These are phyloP conservation scores for Aselliscus stoliczkanus DNA, from an alignment of 2,797 vertebrate genomes.

Conservation along the genomic window DNA sequence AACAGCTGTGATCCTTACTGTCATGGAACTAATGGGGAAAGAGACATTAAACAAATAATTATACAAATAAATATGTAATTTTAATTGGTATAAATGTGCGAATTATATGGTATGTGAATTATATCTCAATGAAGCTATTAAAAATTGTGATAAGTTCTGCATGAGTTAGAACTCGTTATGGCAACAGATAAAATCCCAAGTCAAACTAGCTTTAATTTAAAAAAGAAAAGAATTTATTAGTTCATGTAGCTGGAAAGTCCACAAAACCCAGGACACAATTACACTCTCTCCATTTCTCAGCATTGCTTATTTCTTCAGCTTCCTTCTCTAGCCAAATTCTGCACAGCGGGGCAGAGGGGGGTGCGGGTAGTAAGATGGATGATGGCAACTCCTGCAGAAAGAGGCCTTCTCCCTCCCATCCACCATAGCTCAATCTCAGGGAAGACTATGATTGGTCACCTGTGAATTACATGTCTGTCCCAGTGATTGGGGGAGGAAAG, in stretches of 20 bases:
- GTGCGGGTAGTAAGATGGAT: background rate
- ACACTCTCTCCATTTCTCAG: background rate
- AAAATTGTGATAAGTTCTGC: background rate
- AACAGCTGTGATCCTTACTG: background rate
- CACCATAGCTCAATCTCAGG: background rate
- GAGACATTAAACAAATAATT: conserved; percentile 1
- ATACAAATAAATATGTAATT: background rate
- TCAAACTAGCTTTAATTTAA: conserved; percentile 26
- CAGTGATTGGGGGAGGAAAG: background rate
- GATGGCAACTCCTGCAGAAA: background rate
- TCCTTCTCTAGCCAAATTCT: background rate
- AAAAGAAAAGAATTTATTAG: background rate
- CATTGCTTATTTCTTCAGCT: background rate
- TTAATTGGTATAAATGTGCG: background rate
- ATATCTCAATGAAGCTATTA: background rate
- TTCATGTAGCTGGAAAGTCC: background rate
- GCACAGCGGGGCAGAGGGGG: no score
- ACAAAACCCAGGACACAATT: background rate
- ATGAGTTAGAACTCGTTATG: background rate
- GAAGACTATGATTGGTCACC: background rate
- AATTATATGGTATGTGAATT: background rate
- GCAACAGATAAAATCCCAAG: background rate
- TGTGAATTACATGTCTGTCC: background rate
- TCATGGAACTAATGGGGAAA: conserved; percentile 9
- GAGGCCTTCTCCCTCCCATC: background rate